These are phyloP conservation scores for Oncorhynchus mykiss DNA, from an alignment of 2,113 vertebrate genomes.

Conservation along the genomic window DNA sequence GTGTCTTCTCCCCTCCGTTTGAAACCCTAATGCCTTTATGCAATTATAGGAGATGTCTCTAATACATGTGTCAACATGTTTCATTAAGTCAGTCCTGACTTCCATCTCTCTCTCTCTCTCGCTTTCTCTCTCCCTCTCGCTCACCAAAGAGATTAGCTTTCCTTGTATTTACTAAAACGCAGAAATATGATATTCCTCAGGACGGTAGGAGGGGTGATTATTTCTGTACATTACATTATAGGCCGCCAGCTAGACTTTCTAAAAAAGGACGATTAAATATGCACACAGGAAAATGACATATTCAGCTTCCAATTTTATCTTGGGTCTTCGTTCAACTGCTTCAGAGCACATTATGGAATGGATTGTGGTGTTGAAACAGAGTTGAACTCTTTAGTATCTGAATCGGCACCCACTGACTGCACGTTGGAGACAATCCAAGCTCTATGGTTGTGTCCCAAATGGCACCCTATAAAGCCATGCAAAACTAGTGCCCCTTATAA, in stretches of 20 bases:
- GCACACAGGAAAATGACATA: constrained; percentile 40
- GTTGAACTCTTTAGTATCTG: constrained; percentile 46
- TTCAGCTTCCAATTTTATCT: constrained; percentile 54
- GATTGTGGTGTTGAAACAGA: neutral
- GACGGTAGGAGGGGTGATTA: constrained; percentile 47
- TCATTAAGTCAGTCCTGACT: constrained; percentile 50
- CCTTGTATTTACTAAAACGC: constrained; percentile 61
- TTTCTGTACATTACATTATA: constrained; percentile 48
- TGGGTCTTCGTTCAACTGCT: constrained; percentile 51
- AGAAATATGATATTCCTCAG: constrained; percentile 57
- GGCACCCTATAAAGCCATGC: neutral
- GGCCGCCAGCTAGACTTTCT: constrained; percentile 24
- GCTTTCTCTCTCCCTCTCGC: constrained; percentile 13
- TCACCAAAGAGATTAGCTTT: constrained; percentile 59
- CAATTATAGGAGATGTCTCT: constrained; percentile 57
- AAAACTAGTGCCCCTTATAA: neutral
- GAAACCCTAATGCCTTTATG: constrained; percentile 57
- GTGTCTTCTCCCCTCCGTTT: constrained; percentile 5
- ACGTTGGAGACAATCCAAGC: neutral
- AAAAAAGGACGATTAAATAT: constrained; percentile 53
- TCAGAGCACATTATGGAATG: constrained; percentile 38
- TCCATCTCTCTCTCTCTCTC: constrained; percentile 3
- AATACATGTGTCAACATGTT: constrained; percentile 70
- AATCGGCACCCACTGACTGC: neutral
- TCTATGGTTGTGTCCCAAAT: neutral